phyloP scores from a whole-genome alignment of 2,113 vertebrate species.

The Alouatta palliata region DNA sequence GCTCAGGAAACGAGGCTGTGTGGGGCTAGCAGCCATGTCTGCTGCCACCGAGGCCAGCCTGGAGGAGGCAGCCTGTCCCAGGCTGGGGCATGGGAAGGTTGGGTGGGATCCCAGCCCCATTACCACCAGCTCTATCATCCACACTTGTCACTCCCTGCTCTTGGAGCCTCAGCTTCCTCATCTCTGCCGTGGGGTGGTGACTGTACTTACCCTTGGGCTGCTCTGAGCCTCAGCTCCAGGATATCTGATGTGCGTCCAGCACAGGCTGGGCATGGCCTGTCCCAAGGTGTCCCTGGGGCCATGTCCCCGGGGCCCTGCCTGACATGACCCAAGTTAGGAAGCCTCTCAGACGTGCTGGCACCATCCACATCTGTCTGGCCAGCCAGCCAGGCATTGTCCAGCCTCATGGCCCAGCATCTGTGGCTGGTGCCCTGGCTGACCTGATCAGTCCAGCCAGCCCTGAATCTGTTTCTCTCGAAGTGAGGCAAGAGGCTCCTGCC shows the following conservation, averaged over 20 bases:
- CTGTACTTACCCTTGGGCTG: no score
- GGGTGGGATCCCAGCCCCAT: neutral
- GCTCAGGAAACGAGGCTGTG: rapidly evolving
- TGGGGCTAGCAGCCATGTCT: neutral
- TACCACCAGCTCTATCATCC: neutral
- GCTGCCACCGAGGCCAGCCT: neutral
- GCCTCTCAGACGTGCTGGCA: neutral
- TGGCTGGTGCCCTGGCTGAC: neutral
- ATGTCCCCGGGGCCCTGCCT: neutral
- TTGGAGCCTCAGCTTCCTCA: neutral
- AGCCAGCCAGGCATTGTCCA: neutral
- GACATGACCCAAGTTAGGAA: neutral
- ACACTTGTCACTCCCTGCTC: neutral
- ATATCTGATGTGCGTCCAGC: neutral
- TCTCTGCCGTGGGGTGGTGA: neutral
- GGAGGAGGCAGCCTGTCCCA: neutral
- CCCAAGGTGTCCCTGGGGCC: neutral
- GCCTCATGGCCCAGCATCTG: neutral
- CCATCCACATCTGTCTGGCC: neutral
- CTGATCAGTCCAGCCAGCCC: neutral
- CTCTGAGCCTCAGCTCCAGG: neutral
- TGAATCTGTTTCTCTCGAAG: neutral
- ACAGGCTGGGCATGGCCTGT: neutral
- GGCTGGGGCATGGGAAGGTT: neutral
- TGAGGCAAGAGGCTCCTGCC: neutral